Percentiles rank a stretch among this genome's conserved stretches.
Conservation (phyloP, 1,140 invertebrate species). For the Rhizoglyphus robini region DNA sequence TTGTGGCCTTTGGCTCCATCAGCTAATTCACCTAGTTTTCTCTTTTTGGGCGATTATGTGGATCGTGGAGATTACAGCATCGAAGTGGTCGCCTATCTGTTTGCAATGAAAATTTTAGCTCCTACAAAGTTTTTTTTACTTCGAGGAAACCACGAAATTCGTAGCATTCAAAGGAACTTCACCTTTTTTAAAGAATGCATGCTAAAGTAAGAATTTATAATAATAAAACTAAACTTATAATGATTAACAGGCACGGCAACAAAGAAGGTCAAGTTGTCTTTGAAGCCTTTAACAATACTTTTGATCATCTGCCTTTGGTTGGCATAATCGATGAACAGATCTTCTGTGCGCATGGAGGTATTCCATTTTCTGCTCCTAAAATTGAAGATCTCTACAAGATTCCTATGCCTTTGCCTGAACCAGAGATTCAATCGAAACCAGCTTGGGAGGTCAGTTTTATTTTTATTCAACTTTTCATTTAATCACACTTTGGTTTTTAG, state of each 20-base stretch:
- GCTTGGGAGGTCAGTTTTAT: slow-evolving; percentile 46
- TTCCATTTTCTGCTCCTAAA: slow-evolving; percentile 47
- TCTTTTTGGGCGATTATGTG: slow-evolving; percentile 54
- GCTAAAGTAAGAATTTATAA: slow-evolving; percentile 46
- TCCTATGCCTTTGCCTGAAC: slow-evolving; percentile 46
- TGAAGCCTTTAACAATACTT: slow-evolving; percentile 52
- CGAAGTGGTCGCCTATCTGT: slow-evolving; percentile 42
- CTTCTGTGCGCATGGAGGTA: slow-evolving; percentile 59
- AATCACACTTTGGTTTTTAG: not conserved
- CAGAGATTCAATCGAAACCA: slow-evolving; percentile 47
- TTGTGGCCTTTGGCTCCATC: slow-evolving; percentile 45
- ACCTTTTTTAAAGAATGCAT: slow-evolving; percentile 48
- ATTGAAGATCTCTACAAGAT: slow-evolving; percentile 43
- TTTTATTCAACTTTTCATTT: not conserved
- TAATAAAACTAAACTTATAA: slow-evolving; percentile 38
- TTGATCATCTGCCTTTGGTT: slow-evolving; percentile 54
- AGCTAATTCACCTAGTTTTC: slow-evolving; percentile 43
- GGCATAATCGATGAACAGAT: slow-evolving; percentile 51
- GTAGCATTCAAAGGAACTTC: slow-evolving; percentile 52
- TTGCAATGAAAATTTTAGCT: slow-evolving; percentile 47
- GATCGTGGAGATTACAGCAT: slow-evolving; percentile 46
- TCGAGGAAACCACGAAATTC: slow-evolving; percentile 50
- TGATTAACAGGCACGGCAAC: slow-evolving; percentile 38
- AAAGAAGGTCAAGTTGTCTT: slow-evolving; percentile 45
- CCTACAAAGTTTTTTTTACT: slow-evolving; percentile 46